Conservation (phyloP, 2,113 vertebrate species). For the Bos indicus region DNA sequence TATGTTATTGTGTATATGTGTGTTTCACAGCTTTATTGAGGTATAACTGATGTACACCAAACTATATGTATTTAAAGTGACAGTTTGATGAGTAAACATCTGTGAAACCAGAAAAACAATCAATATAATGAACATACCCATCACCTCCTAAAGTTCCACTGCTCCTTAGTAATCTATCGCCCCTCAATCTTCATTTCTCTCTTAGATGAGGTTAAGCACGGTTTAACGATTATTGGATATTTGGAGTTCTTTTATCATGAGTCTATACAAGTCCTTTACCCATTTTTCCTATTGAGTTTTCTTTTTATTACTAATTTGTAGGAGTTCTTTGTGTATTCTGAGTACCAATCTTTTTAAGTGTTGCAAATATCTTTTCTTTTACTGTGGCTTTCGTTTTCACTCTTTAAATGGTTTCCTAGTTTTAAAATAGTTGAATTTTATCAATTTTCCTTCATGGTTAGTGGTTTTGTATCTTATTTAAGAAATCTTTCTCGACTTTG, state of each 20-base stretch:
- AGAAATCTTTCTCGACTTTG: not conserved
- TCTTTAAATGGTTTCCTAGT: not conserved
- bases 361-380: not conserved
- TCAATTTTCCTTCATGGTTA: not conserved
- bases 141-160: not conserved
- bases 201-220: not conserved
- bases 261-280: not conserved
- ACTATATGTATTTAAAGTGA: not conserved
- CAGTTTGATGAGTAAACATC: not conserved
- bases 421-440: conserved; percentile 5
- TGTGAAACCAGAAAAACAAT: not conserved
- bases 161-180: not conserved
- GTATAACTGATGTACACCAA: not conserved
- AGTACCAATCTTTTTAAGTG: not conserved
- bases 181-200: not conserved
- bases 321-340: not conserved
- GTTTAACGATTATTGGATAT: not conserved
- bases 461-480: not conserved
- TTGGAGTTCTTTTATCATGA: not conserved
- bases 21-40: not conserved
- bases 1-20: not conserved
- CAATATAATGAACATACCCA: not conserved
- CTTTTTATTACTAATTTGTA: not conserved
- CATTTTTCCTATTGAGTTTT: not conserved
- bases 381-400: not conserved